These are phyloP conservation scores for Amazona finschi DNA, from an alignment of 2,797 vertebrate genomes.

Conservation along the genomic window DNA sequence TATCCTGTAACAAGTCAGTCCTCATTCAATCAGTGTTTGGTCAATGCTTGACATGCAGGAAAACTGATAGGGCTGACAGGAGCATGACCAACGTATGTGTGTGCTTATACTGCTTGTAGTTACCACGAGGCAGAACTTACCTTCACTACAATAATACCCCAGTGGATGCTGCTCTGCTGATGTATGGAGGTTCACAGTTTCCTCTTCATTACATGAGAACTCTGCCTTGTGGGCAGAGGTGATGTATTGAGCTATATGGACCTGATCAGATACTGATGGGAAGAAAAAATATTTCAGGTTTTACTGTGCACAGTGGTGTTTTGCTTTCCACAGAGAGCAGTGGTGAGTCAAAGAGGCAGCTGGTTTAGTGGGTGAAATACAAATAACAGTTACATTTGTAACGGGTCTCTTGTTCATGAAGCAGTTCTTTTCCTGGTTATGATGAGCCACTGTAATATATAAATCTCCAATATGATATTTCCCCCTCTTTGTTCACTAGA, in stretches of 20 bases:
- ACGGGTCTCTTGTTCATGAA: not conserved
- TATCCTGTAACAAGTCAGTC: not conserved
- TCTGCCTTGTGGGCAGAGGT: not conserved
- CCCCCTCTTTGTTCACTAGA: not conserved
- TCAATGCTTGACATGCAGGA: not conserved
- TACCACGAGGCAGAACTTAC: not conserved
- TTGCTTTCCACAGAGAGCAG: not conserved
- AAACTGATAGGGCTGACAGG: not conserved
- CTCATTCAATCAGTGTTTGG: not conserved
- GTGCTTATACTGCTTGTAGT: not conserved
- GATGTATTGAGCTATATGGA: not conserved
- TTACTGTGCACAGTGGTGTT: not conserved
- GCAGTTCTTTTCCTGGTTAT: not conserved
- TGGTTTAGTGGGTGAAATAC: fast-evolving
- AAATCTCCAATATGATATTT: not conserved
- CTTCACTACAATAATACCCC: not conserved
- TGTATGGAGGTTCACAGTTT: not conserved
- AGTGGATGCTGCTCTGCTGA: not conserved
- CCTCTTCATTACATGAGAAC: not conserved
- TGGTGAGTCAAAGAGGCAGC: not conserved
- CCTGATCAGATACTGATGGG: not conserved
- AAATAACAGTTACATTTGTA: not conserved
- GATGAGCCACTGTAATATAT: not conserved
- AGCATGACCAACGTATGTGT: not conserved
- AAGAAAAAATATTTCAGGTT: not conserved